Conservation (phyloP, 2,888 invertebrate species). For the Rugalucina vietnamica region DNA sequence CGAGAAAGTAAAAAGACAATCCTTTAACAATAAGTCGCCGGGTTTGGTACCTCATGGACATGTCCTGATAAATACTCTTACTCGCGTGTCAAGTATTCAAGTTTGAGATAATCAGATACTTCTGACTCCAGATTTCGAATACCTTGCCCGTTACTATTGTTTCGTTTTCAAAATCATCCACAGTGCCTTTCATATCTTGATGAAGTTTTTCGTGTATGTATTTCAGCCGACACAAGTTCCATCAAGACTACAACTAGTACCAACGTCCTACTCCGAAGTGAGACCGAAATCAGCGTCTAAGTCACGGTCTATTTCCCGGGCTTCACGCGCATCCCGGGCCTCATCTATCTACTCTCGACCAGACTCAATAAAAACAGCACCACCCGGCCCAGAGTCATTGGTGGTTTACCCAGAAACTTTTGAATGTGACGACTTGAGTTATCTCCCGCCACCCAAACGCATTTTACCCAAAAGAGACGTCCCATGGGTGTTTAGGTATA, state of each 20-base stretch:
- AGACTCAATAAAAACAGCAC: slow-evolving; percentile 66
- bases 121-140: too few relatives aligned
- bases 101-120: too few relatives aligned
- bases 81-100: too few relatives aligned
- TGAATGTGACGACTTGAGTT: slow-evolving; percentile 73
- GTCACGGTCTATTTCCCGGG: slow-evolving; percentile 46
- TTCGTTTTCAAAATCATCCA: too few relatives aligned
- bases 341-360: slow-evolving; percentile 53
- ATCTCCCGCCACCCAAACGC: slow-evolving; percentile 71
- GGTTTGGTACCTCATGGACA: too few relatives aligned
- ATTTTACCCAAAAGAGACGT: slow-evolving; percentile 71
- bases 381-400: slow-evolving; percentile 52
- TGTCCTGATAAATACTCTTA: too few relatives aligned
- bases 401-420: slow-evolving; percentile 67
- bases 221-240: slow-evolving; percentile 29
- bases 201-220: not conserved
- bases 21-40: too few relatives aligned
- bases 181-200: too few relatives aligned
- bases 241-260: slow-evolving; percentile 59
- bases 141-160: too few relatives aligned
- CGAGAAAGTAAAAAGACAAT: too few relatives aligned
- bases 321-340: slow-evolving; percentile 44
- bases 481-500: slow-evolving; percentile 79
- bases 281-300: slow-evolving; percentile 59
- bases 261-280: slow-evolving; percentile 65